phyloP scores from a whole-genome alignment of 2,888 invertebrate genomes.

The Nemoura dubitans region DNA sequence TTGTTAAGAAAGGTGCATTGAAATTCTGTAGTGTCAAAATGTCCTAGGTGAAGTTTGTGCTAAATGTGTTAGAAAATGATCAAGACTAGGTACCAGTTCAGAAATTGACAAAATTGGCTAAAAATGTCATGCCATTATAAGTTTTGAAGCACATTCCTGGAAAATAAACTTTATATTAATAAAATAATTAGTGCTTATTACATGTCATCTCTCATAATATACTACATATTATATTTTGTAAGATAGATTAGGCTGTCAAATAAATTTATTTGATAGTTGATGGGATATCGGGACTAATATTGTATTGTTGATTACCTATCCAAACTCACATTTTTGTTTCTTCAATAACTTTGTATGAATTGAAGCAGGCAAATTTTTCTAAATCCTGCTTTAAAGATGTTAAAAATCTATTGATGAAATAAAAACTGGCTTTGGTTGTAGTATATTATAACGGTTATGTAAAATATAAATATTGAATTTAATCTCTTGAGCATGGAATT shows the following conservation, averaged over 20 bases:
- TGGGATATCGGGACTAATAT: not conserved
- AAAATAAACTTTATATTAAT: not conserved
- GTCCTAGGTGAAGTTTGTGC: not conserved
- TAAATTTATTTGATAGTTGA: conserved; percentile 2
- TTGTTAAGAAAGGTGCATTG: not conserved
- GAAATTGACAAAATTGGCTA: not conserved
- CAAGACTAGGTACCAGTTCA: not conserved
- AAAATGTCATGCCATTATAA: not conserved
- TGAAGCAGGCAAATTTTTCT: conserved; percentile 42
- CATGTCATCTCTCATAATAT: not conserved
- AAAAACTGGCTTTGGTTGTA: conserved; percentile 1
- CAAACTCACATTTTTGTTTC: conserved; percentile 35
- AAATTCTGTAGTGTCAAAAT: not conserved
- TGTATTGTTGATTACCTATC: conserved; percentile 32
- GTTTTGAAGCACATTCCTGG: conserved; percentile 10
- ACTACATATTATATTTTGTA: conserved; percentile 20
- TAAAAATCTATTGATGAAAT: conserved; percentile 29
- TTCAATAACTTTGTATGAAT: conserved; percentile 46
- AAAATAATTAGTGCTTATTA: conserved; percentile 20
- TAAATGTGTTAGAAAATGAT: conserved; percentile 13
- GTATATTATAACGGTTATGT: not conserved
- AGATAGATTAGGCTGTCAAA: not conserved
- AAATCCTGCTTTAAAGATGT: conserved; percentile 49
- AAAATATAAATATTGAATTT: not conserved
- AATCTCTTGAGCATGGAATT: not conserved